Conservation (phyloP, 1,140 invertebrate species). For the Venturia canescens region DNA sequence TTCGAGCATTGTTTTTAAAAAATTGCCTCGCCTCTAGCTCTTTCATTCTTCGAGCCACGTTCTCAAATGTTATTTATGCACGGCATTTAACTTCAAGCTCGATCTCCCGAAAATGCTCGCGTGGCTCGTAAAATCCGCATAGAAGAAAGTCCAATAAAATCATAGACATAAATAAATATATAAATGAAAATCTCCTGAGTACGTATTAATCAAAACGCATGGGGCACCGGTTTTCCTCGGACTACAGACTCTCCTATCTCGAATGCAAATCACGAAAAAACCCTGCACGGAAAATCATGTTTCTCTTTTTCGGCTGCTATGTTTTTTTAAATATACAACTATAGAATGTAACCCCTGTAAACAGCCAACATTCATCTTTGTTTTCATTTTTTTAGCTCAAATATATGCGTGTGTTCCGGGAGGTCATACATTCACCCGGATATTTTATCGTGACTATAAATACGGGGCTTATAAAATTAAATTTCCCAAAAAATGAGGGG, state of each 20-base stretch:
- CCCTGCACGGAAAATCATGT: background rate
- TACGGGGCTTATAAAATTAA: too few species aligned
- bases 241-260: background rate
- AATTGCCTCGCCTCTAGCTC: slow-evolving; percentile 13
- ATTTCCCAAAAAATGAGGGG: too few species aligned
- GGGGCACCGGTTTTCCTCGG: background rate
- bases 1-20: slow-evolving; percentile 34
- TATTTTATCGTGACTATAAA: too few species aligned
- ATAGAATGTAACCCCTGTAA: background rate
- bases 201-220: slow-evolving; percentile 8
- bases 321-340: background rate
- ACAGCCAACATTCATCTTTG: background rate
- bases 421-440: too few species aligned
- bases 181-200: background rate
- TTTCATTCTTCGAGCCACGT: background rate
- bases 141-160: background rate
- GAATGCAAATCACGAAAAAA: slow-evolving; percentile 6
- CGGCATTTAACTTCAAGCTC: slow-evolving; percentile 5
- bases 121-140: background rate
- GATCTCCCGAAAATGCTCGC: background rate
- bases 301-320: background rate
- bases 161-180: background rate
- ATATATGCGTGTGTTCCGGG: background rate
- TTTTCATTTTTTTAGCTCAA: background rate
- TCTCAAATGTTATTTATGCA: slow-evolving; percentile 22